Conservation (phyloP, 2,797 vertebrate genomes). For the Lepilemur septentrionalis region DNA sequence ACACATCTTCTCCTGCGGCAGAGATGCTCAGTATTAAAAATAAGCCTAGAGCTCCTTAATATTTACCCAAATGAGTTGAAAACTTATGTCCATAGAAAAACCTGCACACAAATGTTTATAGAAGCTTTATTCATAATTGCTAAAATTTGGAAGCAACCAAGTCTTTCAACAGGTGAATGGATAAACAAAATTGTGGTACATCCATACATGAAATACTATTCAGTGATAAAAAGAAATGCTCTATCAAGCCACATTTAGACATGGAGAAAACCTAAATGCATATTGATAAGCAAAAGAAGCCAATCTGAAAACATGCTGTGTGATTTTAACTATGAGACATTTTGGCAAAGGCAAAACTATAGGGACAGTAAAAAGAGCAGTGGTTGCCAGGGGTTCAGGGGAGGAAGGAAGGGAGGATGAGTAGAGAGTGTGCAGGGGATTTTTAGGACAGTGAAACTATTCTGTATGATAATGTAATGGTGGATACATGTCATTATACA, state of each 20-base stretch:
- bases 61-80: constrained; percentile 1
- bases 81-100: background rate
- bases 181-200: constrained; percentile 10
- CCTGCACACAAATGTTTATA: background rate
- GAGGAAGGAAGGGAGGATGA: background rate
- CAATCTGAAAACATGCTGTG: background rate
- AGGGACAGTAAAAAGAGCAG: background rate
- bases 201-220: background rate
- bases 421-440: background rate
- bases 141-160: constrained; percentile 39
- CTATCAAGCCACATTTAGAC: background rate
- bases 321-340: background rate
- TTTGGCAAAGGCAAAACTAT: constrained; percentile 17
- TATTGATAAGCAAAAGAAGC: constrained; percentile 1
- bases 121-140: constrained; percentile 48
- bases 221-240: constrained; percentile 20
- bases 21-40: background rate
- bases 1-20: background rate
- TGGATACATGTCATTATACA: background rate
- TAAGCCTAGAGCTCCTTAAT: background rate
- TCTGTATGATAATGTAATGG: background rate
- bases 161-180: background rate
- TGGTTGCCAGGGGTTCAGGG: background rate
- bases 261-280: background rate
- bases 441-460: constrained; percentile 2